Base-by-base conservation (phyloP, 2,113 vertebrate genomes). In the Anhinga anhinga region DNA sequence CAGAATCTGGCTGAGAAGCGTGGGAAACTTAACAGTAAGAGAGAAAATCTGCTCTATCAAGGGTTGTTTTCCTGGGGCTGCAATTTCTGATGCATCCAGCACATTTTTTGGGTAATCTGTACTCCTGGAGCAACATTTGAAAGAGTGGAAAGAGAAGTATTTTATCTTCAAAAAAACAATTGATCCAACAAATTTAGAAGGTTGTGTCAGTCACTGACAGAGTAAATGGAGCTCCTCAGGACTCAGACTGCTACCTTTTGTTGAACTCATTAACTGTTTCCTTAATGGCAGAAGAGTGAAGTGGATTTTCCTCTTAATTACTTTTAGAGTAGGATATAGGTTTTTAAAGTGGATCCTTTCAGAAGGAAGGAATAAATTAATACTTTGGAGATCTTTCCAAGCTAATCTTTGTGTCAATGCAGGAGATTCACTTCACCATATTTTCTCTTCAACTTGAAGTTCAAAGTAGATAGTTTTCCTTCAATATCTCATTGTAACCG, bases 61-160 rank as follows among this genome's bases (percentile, higher is more conserved):
- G 95, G 91, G 74, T 78, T 98, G 89, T 96, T 98, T 98, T 97
- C 95, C 92, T 96, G 97, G 93, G 96, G 95, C 90, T 97, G 86
- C 84, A 89, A 94, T 98, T 98, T 98, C 97, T 90, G 74, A 95
- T 95, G 95, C 78, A 92, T 96, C 86, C 85, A 96, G 93, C 97
- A 96, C 90, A 86, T 98, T 97, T 97, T 97, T 97, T 73, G 83
- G 58, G 90, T 98, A 97, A 98, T 98, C 98, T 97, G 78, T 81
- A 38, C 65, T 97, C 67, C 91, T 93, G 81, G 67, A 95, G 86
- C 90, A 91, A 91, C 81, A 85, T 82, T 67, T 38, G 86, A 93
- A 96, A 84, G 88, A 97, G 88, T 96, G 95, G 97, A 95, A 97
- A 96, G 93, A 97, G 82, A 88, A 73, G 74, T 87, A 50, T 92